Evolutionary conservation across 2,113 vertebrate genomes (phyloP).

Genomic region (Sigmodon hispidus): DNA sequence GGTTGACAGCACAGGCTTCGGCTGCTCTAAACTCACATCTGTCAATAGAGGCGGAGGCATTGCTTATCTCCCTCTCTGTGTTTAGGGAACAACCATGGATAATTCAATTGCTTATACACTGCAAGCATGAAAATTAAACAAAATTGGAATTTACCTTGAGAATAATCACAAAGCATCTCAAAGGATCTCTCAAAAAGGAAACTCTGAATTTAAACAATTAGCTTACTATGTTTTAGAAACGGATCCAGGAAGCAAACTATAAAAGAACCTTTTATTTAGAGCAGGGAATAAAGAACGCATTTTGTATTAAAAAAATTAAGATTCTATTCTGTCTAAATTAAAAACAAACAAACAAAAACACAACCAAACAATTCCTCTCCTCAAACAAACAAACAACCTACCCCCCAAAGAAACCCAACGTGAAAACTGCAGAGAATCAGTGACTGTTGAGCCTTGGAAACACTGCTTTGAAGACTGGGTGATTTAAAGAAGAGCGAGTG

Average conservation of each 20-base stretch:
- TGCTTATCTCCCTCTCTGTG: constrained; percentile 55
- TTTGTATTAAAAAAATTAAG: constrained; percentile 2
- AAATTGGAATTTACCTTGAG: constrained; percentile 66
- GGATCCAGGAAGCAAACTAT: constrained; percentile 51
- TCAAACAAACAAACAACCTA: background rate
- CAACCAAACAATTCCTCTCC: background rate
- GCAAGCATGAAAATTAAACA: constrained; percentile 58
- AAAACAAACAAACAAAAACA: background rate
- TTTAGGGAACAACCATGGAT: constrained; percentile 12
- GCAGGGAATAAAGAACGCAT: background rate
- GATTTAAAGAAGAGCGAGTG: constrained; percentile 83
- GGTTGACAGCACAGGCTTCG: constrained; percentile 15
- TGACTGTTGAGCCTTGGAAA: background rate
- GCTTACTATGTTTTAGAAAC: constrained; percentile 14
- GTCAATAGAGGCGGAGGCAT: constrained; percentile 41
- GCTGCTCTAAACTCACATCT: constrained; percentile 31
- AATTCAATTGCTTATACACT: constrained; percentile 48
- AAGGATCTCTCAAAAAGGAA: constrained; percentile 44
- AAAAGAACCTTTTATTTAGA: constrained; percentile 12
- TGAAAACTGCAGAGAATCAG: constrained; percentile 1
- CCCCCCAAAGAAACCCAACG: constrained; percentile 25
- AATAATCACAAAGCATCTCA: constrained; percentile 52
- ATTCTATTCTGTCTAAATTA: background rate
- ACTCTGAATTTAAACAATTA: constrained; percentile 17
- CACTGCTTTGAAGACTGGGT: constrained; percentile 65